These are phyloP conservation scores for Eupelmus urozonus DNA, from an alignment of 2,888 invertebrate species.

Conservation along the genomic window DNA sequence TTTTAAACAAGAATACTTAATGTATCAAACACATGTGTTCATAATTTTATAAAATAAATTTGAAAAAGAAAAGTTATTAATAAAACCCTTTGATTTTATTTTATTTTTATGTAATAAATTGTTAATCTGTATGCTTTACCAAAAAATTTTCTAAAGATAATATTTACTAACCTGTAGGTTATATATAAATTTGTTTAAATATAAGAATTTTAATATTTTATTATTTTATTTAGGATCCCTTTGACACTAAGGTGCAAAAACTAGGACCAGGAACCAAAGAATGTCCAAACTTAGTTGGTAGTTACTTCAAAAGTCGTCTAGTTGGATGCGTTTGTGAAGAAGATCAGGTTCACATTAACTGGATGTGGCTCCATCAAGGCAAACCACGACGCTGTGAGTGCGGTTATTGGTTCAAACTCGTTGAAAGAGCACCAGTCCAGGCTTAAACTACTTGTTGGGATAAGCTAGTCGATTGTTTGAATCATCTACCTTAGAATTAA, in stretches of 20 bases:
- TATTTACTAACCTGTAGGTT: neutral
- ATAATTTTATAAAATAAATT: too few relatives aligned
- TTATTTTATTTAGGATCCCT: constrained; percentile 82
- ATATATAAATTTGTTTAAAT: neutral
- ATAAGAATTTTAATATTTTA: neutral
- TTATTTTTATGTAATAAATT: neutral
- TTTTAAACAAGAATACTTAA: too few relatives aligned
- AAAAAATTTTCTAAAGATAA: neutral
- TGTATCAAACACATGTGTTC: too few relatives aligned
- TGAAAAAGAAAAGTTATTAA: too few relatives aligned
- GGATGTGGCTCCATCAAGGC: constrained; percentile 97
- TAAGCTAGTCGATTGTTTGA: constrained; percentile 71
- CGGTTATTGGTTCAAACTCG: constrained; percentile 97
- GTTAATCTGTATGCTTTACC: neutral
- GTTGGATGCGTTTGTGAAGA: constrained; percentile 98
- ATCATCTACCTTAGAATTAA: constrained; percentile 69
- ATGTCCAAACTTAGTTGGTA: constrained; percentile 92
- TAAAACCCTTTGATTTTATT: too few relatives aligned
- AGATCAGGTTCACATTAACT: constrained; percentile 91
- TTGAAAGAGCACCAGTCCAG: constrained; percentile 87
- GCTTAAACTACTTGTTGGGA: constrained; percentile 71
- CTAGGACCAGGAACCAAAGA: constrained; percentile 90
- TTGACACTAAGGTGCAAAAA: constrained; percentile 89
- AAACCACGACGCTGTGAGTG: constrained; percentile 95
- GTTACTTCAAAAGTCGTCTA: constrained; percentile 92